Conservation (phyloP, 2,888 invertebrate species). For the Leptopilina syphax region DNA sequence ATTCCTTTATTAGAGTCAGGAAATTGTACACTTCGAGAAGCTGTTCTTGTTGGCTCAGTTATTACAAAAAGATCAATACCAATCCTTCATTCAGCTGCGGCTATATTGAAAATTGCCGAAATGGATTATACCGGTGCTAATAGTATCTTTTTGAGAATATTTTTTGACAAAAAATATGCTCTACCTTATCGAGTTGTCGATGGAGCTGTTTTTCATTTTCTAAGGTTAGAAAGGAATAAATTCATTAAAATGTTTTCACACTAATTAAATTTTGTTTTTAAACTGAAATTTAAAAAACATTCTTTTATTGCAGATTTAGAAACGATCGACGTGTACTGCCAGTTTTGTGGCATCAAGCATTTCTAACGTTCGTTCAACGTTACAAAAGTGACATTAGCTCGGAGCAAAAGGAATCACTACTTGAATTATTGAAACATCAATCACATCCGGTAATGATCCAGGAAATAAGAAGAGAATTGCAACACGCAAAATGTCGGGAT, state of each 20-base stretch:
- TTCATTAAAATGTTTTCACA: too few species aligned
- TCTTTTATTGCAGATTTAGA: conserved; percentile 83
- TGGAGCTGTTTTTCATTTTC: conserved; percentile 95
- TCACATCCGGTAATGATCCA: conserved; percentile 85
- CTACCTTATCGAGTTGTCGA: conserved; percentile 97
- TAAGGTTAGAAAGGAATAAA: conserved; percentile 81
- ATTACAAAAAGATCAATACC: conserved; percentile 95
- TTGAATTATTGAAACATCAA: conserved; percentile 87
- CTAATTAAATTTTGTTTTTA: too few species aligned
- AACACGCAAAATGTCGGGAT: conserved; percentile 89
- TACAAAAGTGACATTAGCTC: conserved; percentile 96
- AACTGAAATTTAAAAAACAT: too few species aligned
- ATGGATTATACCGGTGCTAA: conserved; percentile 98
- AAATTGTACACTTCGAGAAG: conserved; percentile 96
- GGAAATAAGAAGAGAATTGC: conserved; percentile 92
- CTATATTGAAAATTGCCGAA: conserved; percentile 96
- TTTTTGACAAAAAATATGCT: conserved; percentile 98
- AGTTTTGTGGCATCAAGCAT: conserved; percentile 97
- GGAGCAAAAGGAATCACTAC: conserved; percentile 92
- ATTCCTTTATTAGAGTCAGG: conserved; percentile 89
- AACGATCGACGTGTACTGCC: conserved; percentile 90
- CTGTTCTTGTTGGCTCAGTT: conserved; percentile 95
- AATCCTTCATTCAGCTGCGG: conserved; percentile 95
- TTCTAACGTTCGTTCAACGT: conserved; percentile 95
- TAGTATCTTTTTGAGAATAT: conserved; percentile 94